phyloP scores from a whole-genome alignment of 2,888 invertebrate genomes.

The Aromia moschata region DNA sequence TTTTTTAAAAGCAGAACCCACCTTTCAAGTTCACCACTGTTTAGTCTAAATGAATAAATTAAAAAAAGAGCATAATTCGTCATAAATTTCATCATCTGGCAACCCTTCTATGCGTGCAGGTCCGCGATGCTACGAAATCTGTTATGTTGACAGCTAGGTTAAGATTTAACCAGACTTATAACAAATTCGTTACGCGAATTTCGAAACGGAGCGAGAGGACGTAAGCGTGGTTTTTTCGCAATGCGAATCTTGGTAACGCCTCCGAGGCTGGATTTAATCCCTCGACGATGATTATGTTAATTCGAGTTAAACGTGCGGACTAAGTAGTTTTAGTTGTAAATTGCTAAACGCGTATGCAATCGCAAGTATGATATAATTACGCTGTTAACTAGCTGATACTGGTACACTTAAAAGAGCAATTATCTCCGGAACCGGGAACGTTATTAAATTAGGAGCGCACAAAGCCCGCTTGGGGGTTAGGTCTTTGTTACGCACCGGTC shows the following conservation, averaged over 20 bases:
- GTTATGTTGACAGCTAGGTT: no score
- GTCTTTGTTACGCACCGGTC: conserved; percentile 8
- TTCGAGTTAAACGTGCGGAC: conserved; percentile 10
- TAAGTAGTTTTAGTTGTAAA: conserved; percentile 16
- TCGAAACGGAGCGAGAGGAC: no score
- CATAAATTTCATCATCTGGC: no score
- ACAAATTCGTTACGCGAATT: no score
- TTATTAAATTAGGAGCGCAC: conserved; percentile 11
- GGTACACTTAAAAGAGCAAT: conserved; percentile 18
- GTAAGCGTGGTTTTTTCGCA: no score
- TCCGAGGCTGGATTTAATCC: background rate
- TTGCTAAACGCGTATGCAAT: conserved; percentile 14
- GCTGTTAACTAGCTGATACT: conserved; percentile 15
- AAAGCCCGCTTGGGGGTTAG: conserved; percentile 6
- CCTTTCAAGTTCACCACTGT: no score
- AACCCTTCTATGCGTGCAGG: no score
- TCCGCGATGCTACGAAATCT: no score
- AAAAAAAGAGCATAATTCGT: no score
- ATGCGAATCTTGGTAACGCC: background rate
- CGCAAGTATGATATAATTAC: conserved; percentile 18
- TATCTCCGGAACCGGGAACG: conserved; percentile 10
- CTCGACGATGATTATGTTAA: conserved; percentile 11
- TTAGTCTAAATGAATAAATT: no score
- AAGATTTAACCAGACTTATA: no score
- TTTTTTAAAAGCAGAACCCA: no score